Evolutionary conservation across 2,113 vertebrate species (phyloP), one percentile per base, ranked within the genome.

Genomic region (Daubentonia madagascariensis): DNA sequence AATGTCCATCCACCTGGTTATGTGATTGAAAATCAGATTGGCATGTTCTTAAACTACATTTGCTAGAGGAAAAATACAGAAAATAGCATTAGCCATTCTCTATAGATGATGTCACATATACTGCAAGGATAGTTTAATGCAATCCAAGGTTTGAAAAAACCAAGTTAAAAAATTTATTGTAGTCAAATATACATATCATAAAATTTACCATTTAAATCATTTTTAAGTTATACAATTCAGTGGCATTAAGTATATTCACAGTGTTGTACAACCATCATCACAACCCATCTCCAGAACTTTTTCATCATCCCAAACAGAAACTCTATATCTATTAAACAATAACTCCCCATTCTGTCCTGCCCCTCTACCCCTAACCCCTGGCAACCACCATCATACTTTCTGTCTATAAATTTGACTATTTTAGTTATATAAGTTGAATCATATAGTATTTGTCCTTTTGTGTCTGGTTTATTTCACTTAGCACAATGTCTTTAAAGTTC

Each of bases 11-110:
- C 94, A 35, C 57, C 94, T 8, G n/a, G 86, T n/a, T 37, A 88
- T 13, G 79, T 97, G 65, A 8, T 96, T 85, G 48, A 18, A 73
- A 97, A 79, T 87, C 94, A 96, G 52, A 81, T 96, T 30, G 61
- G 18, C 32, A 79, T 94, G 67, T 91, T 98, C 72, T 89, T 96
- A 81, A 96, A 86, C 32, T 97, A 92, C 17, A 84, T 96, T 65
- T 97, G 72, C 72, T 96, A 95, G 79, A 88, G 68, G 45, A 28
- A 40, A 89, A 43, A 50, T 59, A n/a, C 16, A 59, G 48, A 84
- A 89, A 86, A 8, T 8, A 32, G 4, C 30, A 45, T 23, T 40
- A 52, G 28, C 32, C 9, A 43, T 18, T 70, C 59, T 70, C 25
- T 79, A 1, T 48, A 57, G 43, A 40, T 65, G 37, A 40, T 32